Evolutionary conservation across 2,797 vertebrate species (phyloP).

Genomic region (Onychomys arenicola): DNA sequence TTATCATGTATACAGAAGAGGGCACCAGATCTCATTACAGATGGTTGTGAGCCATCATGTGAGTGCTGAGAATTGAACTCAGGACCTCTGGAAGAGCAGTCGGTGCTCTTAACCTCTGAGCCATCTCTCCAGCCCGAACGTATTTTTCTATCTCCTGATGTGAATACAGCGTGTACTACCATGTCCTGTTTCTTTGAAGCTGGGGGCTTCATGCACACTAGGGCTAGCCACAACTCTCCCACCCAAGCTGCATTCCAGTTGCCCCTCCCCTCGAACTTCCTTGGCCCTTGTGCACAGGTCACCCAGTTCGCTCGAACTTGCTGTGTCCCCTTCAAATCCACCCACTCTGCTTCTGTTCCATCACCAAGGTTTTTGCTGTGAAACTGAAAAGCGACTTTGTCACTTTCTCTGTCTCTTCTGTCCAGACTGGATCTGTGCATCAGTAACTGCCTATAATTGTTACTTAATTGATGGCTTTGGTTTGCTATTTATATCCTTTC

Average conservation of each 20-base stretch:
- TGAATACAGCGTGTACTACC: not conserved
- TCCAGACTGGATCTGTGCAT: not conserved
- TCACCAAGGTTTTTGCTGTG: not conserved
- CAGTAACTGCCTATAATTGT: not conserved
- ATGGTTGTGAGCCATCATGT: too few relatives aligned
- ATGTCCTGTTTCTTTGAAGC: not conserved
- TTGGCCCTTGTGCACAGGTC: not conserved
- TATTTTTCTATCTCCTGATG: not conserved
- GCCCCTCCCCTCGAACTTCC: not conserved
- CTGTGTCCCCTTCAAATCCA: not conserved
- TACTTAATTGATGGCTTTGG: not conserved
- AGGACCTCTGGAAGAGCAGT: too few relatives aligned
- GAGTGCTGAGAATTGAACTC: too few relatives aligned
- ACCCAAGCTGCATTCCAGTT: not conserved
- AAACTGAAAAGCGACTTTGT: not conserved
- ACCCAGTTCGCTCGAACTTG: not conserved
- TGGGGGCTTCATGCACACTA: not conserved
- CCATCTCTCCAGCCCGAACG: too few relatives aligned
- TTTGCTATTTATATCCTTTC: not conserved
- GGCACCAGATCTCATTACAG: too few relatives aligned
- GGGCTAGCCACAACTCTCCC: not conserved
- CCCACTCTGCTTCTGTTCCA: not conserved
- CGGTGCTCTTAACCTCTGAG: too few relatives aligned
- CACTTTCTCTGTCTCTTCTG: not conserved
- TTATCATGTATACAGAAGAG: too few relatives aligned